Percentiles rank a stretch among this genome's conserved stretches.
Evolutionary conservation across 2,888 invertebrate species (phyloP).

Genomic region (Acanthosepion pharaonis): DNA sequence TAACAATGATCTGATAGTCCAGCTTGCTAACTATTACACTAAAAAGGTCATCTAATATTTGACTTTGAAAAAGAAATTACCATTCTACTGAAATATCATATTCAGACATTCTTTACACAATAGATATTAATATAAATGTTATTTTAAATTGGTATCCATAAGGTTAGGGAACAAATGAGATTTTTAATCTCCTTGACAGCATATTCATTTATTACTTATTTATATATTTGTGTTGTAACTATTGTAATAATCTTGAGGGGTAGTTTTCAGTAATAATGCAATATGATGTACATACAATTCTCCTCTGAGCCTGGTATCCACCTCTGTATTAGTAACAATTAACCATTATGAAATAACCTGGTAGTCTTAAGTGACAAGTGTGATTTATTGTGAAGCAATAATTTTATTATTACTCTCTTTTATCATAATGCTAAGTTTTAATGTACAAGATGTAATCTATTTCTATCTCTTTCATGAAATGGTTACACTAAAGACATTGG

Average conservation of each 20-base stretch:
- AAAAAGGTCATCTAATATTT: too few species aligned
- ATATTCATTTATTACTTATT: neutral
- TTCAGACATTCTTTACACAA: too few species aligned
- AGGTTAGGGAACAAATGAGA: neutral
- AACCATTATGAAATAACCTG: neutral
- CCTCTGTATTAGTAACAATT: neutral
- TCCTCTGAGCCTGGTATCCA: neutral
- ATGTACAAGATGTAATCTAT: neutral
- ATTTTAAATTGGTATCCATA: neutral
- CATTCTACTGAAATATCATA: too few species aligned
- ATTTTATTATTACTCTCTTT: neutral
- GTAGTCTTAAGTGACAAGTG: neutral
- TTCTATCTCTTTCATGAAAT: neutral
- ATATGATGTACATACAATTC: neutral
- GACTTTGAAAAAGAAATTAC: too few species aligned
- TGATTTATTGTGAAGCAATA: neutral
- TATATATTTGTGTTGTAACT: neutral
- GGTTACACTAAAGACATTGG: neutral
- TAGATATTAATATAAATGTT: neutral
- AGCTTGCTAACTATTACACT: too few species aligned
- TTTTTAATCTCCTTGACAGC: neutral
- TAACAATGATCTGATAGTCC: too few species aligned
- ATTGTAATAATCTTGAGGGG: neutral
- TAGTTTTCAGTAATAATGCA: neutral
- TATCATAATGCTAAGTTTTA: neutral